A percentile compares a stretch with the other conserved stretches of the same genome.
Conservation (phyloP, 2,797 vertebrate species). For the Gouania willdenowi region DNA sequence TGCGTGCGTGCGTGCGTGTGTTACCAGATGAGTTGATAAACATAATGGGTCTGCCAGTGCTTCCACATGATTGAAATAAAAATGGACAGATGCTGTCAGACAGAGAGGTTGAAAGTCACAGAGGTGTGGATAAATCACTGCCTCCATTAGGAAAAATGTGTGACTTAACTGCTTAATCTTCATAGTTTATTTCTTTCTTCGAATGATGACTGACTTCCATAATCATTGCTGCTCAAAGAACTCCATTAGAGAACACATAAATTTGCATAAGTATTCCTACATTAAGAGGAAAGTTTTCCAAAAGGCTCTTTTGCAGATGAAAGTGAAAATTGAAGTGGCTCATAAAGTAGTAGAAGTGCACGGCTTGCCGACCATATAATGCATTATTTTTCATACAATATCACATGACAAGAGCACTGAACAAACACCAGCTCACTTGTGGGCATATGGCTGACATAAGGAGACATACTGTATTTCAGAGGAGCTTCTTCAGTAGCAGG, state of each 20-base stretch:
- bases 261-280: conserved; percentile 14
- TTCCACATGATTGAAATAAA: conserved; percentile 46
- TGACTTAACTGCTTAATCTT: conserved; percentile 22
- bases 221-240: conserved; percentile 15
- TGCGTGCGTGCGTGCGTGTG: conserved; percentile 2
- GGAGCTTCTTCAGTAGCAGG: no score
- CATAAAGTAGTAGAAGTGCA: not conserved
- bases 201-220: conserved; percentile 6
- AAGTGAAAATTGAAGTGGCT: conserved; percentile 4
- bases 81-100: conserved; percentile 41
- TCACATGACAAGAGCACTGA: no score
- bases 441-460: conserved; percentile 6
- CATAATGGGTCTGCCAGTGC: conserved; percentile 31
- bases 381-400: no score
- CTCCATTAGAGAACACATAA: conserved; percentile 16
- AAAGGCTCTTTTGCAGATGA: not conserved
- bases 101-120: conserved; percentile 32
- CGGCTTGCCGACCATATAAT: not conserved
- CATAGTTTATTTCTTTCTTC: conserved; percentile 14
- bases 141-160: not conserved
- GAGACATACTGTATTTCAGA: no score
- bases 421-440: conserved; percentile 8
- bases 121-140: conserved; percentile 28
- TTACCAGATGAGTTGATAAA: conserved; percentile 35
- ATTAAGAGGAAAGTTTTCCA: not conserved